A percentile compares a stretch with the other conserved stretches of the same genome.
These are phyloP conservation scores for Amia ocellicauda DNA, from an alignment of 2,113 vertebrate genomes.

Conservation along the genomic window DNA sequence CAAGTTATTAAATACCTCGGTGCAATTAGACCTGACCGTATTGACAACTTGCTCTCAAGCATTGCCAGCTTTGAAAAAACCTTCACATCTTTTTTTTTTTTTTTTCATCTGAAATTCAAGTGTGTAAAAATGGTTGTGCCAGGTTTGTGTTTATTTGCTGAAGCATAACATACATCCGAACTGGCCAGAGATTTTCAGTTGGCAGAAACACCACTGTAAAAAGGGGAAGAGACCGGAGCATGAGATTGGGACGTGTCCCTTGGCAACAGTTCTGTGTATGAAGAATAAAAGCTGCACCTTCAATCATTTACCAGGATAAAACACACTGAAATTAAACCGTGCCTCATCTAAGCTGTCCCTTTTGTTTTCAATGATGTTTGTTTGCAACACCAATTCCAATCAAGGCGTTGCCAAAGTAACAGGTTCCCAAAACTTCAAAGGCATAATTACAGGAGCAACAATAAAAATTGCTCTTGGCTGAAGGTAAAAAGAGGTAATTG, in stretches of 20 bases:
- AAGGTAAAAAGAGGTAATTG: conserved; percentile 42
- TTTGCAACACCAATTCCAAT: background rate
- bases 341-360: background rate
- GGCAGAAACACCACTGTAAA: too few relatives aligned
- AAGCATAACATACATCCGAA: too few relatives aligned
- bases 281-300: too few relatives aligned
- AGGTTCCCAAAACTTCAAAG: conserved; percentile 55
- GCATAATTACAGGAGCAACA: conserved; percentile 52
- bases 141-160: too few relatives aligned
- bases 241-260: too few relatives aligned
- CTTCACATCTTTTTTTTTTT: background rate
- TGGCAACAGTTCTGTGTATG: too few relatives aligned
- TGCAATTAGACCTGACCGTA: background rate
- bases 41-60: background rate
- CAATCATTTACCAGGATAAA: background rate
- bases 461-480: conserved; percentile 48
- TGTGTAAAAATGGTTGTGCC: too few relatives aligned
- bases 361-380: background rate
- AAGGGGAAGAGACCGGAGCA: too few relatives aligned
- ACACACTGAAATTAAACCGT: background rate
- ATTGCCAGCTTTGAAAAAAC: background rate
- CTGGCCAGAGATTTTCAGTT: too few relatives aligned
- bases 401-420: conserved; percentile 24
- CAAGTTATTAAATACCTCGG: background rate
- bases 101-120: background rate